Evolutionary conservation across 2,888 invertebrate genomes (phyloP).

Genomic region (Drosophila greeni): DNA sequence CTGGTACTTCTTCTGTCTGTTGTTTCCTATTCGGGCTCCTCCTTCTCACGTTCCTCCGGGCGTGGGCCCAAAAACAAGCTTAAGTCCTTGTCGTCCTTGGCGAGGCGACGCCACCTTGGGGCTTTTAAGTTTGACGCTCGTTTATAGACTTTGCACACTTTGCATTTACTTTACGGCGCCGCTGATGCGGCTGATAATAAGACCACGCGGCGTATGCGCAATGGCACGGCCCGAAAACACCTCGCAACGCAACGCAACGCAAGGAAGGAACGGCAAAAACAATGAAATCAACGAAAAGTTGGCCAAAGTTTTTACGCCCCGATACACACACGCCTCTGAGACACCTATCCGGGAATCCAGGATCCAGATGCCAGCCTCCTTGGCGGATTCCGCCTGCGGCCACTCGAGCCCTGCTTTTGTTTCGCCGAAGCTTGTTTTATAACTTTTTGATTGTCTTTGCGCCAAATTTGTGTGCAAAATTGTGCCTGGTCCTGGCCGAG

Average conservation of each 20-base stretch:
- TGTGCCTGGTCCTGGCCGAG: slow-evolving; percentile 50
- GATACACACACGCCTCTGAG: slow-evolving; percentile 58
- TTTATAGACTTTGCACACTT: slow-evolving; percentile 72
- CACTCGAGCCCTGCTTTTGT: slow-evolving; percentile 53
- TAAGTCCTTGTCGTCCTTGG: slow-evolving; percentile 50
- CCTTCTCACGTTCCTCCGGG: slow-evolving; percentile 6
- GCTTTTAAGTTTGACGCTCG: slow-evolving; percentile 73
- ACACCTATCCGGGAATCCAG: slow-evolving; percentile 21
- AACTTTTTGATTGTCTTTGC: slow-evolving; percentile 76
- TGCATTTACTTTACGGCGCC: slow-evolving; percentile 70
- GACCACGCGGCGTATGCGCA: slow-evolving; percentile 66
- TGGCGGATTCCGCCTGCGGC: slow-evolving; percentile 47
- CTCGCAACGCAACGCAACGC: slow-evolving; percentile 2
- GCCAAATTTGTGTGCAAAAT: slow-evolving; percentile 70
- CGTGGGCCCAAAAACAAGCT: slow-evolving; percentile 26
- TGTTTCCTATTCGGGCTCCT: slow-evolving; percentile 1
- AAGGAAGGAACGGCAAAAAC: slow-evolving; percentile 23
- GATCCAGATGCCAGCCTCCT: slow-evolving; percentile 16
- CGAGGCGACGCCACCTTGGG: slow-evolving; percentile 59
- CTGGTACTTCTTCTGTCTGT: slow-evolving; percentile 1
- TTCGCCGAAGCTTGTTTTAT: slow-evolving; percentile 68
- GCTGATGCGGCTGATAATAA: slow-evolving; percentile 70
- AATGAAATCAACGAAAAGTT: slow-evolving; percentile 49
- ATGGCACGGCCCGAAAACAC: slow-evolving; percentile 28
- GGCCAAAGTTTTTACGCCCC: slow-evolving; percentile 65